phyloP scores from a whole-genome alignment of 2,797 vertebrate species.

The Sebastes hubbsi region DNA sequence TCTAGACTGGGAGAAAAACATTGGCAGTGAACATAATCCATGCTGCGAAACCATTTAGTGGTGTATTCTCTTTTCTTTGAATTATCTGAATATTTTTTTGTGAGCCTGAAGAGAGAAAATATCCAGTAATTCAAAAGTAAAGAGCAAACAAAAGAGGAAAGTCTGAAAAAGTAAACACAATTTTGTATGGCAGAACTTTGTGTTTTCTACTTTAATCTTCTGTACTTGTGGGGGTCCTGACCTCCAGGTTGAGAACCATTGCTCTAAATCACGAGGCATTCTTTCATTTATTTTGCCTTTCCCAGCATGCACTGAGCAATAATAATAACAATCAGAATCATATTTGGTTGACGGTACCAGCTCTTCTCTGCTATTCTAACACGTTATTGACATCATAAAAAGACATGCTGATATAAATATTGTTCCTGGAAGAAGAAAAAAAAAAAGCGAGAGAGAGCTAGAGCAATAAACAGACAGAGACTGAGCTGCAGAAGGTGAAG shows the following conservation, averaged over 20 bases:
- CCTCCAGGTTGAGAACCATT: not conserved
- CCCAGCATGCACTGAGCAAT: not conserved
- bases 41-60: not conserved
- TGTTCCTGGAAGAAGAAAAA: constrained; percentile 3
- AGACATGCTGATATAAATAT: constrained; percentile 9
- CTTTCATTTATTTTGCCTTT: constrained; percentile 8
- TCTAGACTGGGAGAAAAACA: not conserved
- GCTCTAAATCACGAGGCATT: not conserved
- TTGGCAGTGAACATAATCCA: no score
- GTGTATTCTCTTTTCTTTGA: not conserved
- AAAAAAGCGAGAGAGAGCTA: not conserved
- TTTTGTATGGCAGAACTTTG: not conserved
- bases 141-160: not conserved
- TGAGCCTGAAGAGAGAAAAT: not conserved
- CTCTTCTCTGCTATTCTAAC: not conserved
- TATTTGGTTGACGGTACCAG: constrained; percentile 7
- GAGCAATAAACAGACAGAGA: constrained; percentile 44
- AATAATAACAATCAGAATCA: constrained; percentile 7
- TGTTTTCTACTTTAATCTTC: not conserved
- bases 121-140: not conserved
- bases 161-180: not conserved
- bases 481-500: constrained; percentile 38
- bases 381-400: constrained; percentile 15
- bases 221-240: not conserved
- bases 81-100: not conserved